Evolutionary conservation across 64 coral and sea anemone species (phyloP).

Genomic region (Trachythela sp.): DNA sequence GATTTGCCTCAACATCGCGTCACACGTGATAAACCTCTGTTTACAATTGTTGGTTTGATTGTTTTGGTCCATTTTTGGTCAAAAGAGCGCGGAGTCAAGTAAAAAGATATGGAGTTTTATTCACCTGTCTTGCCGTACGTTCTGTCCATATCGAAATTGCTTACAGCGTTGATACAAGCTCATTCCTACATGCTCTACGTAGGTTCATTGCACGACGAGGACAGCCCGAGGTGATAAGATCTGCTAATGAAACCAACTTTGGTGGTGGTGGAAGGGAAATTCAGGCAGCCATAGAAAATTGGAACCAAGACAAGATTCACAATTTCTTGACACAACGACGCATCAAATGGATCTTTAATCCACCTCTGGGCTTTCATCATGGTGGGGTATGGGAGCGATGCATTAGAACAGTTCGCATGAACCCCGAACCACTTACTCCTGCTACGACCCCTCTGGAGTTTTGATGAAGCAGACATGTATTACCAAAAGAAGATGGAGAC

Average conservation of each 20-base stretch:
- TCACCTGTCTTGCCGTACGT: neutral
- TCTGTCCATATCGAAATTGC: neutral
- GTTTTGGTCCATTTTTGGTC: neutral
- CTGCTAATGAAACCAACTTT: too few relatives aligned
- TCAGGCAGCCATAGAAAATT: too few relatives aligned
- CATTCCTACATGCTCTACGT: too few relatives aligned
- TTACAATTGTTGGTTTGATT: neutral
- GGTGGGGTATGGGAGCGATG: neutral
- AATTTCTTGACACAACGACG: too few relatives aligned
- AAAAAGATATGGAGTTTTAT: neutral
- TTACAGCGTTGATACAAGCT: neutral
- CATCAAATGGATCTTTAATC: too few relatives aligned
- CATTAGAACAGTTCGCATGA: neutral
- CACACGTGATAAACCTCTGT: neutral
- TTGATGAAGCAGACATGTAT: neutral
- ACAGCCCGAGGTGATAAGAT: too few relatives aligned
- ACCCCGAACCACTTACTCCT: neutral
- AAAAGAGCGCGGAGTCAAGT: too few relatives aligned
- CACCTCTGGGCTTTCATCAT: too few relatives aligned
- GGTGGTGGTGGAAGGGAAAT: too few relatives aligned
- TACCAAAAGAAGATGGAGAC: neutral
- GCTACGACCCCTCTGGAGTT: neutral
- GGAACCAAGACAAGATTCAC: too few relatives aligned
- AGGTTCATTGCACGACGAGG: too few relatives aligned
- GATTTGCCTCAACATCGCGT: too few relatives aligned